Evolutionary conservation across 2,797 vertebrate species (phyloP).

Genomic region (Numenius phaeopus): DNA sequence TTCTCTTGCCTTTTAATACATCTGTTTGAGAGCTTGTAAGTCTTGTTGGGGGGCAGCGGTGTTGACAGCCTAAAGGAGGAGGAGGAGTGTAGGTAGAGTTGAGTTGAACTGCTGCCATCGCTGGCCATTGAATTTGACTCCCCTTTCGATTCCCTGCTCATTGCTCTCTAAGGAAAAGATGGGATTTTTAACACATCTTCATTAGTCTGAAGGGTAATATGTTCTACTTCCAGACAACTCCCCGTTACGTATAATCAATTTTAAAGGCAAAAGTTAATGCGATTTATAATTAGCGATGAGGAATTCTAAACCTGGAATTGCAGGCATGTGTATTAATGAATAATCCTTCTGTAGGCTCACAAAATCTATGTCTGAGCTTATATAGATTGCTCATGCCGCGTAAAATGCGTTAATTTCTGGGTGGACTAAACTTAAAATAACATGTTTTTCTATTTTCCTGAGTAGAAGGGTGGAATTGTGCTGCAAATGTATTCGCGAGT

Average conservation of each 20-base stretch:
- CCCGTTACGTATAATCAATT: conserved; percentile 19
- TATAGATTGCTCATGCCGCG: not conserved
- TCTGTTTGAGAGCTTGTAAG: not conserved
- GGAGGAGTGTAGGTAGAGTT: not conserved
- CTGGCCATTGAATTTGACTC: not conserved
- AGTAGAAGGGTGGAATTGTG: conserved; percentile 22
- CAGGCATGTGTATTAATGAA: conserved; percentile 39
- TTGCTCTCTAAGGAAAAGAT: not conserved
- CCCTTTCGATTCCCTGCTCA: not conserved
- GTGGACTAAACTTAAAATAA: conserved; percentile 30
- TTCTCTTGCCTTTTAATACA: not conserved
- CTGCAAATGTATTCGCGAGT: not conserved
- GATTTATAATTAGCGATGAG: conserved; percentile 51
- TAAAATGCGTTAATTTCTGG: conserved; percentile 14
- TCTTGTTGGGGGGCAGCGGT: not conserved
- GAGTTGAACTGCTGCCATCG: not conserved
- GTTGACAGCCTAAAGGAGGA: not conserved
- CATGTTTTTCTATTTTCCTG: not conserved
- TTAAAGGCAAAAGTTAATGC: conserved; percentile 68
- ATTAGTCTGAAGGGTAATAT: conserved; percentile 35
- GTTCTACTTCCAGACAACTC: conserved; percentile 51
- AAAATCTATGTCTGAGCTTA: conserved; percentile 4
- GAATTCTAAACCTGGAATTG: conserved; percentile 57
- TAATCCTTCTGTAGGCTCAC: conserved; percentile 36
- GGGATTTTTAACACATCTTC: conserved; percentile 39